phyloP scores from a whole-genome alignment of 2,113 vertebrate genomes.

The Neodontobutis hainanensis region DNA sequence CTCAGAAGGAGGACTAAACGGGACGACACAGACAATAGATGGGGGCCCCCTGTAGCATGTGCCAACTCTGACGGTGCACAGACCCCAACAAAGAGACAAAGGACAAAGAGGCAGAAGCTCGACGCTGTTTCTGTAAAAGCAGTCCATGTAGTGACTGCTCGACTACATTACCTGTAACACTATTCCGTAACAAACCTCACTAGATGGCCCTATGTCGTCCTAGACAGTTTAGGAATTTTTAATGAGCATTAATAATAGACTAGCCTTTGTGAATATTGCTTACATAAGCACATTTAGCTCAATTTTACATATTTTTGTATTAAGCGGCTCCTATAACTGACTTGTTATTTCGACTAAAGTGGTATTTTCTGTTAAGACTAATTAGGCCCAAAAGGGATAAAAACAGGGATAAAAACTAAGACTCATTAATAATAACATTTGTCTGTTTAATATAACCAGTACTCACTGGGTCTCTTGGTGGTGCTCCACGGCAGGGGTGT shows the following conservation, averaged over 20 bases:
- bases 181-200: conserved; percentile 23
- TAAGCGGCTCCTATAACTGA: no score
- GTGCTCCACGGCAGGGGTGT: conserved; percentile 89
- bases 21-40: conserved; percentile 28
- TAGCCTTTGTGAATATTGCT: neutral
- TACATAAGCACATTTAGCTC: conserved; percentile 3
- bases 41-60: neutral
- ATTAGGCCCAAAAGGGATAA: no score
- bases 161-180: neutral
- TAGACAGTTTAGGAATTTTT: conserved; percentile 43
- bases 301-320: neutral
- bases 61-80: neutral
- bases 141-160: no score
- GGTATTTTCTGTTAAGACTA: no score
- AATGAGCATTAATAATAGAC: conserved; percentile 52
- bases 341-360: no score
- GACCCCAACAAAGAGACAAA: conserved; percentile 59
- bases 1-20: neutral
- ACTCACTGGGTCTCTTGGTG: conserved; percentile 88
- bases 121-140: conserved; percentile 4
- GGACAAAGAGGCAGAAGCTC: conserved; percentile 60
- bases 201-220: conserved; percentile 27
- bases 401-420: no score
- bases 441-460: neutral
- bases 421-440: neutral